Evolutionary conservation across 2,888 invertebrate genomes (phyloP).

Genomic region (Dastarcus helophoroides): DNA sequence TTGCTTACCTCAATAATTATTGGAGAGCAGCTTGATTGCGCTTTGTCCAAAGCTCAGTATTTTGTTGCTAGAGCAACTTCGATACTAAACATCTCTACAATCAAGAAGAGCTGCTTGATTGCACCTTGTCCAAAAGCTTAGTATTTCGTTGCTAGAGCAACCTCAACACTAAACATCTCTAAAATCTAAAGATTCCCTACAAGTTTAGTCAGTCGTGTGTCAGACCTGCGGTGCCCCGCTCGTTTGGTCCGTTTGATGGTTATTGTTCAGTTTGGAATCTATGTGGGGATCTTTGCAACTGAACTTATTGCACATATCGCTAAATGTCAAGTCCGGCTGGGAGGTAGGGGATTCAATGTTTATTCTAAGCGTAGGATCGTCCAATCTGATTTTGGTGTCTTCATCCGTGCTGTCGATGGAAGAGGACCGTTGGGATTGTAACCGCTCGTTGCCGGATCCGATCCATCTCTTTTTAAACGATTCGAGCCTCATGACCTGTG

Average conservation of each 20-base stretch:
- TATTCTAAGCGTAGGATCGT: constrained; percentile 34
- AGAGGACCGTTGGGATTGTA: constrained; percentile 28
- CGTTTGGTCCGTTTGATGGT: background rate
- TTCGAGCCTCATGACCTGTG: constrained; percentile 63
- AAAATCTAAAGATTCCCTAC: too few species aligned
- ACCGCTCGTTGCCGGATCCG: constrained; percentile 31
- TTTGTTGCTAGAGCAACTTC: too few species aligned
- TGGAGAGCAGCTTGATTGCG: too few species aligned
- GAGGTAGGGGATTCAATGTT: constrained; percentile 25
- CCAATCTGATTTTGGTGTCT: constrained; percentile 30
- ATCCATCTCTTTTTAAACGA: constrained; percentile 50
- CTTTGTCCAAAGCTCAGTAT: too few species aligned
- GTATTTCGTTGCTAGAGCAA: too few species aligned
- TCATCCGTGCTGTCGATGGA: constrained; percentile 34
- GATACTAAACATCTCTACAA: too few species aligned
- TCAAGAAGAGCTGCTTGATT: too few species aligned
- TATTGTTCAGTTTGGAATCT: constrained; percentile 28
- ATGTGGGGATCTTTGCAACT: constrained; percentile 22
- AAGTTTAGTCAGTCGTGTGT: constrained; percentile 13
- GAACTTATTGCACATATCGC: constrained; percentile 18
- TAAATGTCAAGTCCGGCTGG: constrained; percentile 23
- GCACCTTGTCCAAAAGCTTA: too few species aligned
- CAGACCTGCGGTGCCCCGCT: constrained; percentile 16
- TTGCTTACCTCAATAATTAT: too few species aligned
- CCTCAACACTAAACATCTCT: too few species aligned